Percentiles rank a stretch among this genome's conserved stretches.
These are phyloP conservation scores for Peromyscus eremicus DNA, from an alignment of 2,797 vertebrate genomes.

Conservation along the genomic window DNA sequence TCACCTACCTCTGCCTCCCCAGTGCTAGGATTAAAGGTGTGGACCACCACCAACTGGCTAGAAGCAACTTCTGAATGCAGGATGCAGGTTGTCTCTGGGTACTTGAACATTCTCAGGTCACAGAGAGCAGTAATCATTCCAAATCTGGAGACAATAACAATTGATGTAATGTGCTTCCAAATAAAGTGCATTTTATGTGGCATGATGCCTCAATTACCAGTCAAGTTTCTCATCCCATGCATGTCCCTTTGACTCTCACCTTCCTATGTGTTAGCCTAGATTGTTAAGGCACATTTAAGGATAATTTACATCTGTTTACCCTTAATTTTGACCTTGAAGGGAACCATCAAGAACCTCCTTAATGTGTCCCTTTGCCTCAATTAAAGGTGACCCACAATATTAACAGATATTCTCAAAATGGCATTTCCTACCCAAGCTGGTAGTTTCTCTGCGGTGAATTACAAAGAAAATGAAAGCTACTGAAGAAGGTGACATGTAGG, in stretches of 20 bases:
- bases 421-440: neutral
- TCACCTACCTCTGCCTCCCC: too few relatives aligned
- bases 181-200: slow-evolving; percentile 9
- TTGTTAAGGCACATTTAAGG: neutral
- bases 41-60: neutral
- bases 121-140: slow-evolving; percentile 42
- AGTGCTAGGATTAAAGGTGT: too few relatives aligned
- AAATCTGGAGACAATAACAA: neutral
- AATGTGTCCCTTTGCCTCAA: neutral
- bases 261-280: neutral
- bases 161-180: neutral
- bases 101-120: slow-evolving; percentile 9
- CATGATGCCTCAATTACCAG: neutral
- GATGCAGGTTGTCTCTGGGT: neutral
- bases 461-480: slow-evolving; percentile 31
- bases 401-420: slow-evolving; percentile 43
- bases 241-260: neutral
- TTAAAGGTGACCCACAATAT: neutral
- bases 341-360: neutral
- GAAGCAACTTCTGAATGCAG: neutral
- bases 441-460: neutral
- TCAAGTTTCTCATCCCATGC: neutral
- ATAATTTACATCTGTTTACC: slow-evolving; percentile 4
- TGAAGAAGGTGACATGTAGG: neutral
- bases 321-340: slow-evolving; percentile 15